Conservation (phyloP, 2,888 invertebrate species). For the Dorcus hopei region DNA sequence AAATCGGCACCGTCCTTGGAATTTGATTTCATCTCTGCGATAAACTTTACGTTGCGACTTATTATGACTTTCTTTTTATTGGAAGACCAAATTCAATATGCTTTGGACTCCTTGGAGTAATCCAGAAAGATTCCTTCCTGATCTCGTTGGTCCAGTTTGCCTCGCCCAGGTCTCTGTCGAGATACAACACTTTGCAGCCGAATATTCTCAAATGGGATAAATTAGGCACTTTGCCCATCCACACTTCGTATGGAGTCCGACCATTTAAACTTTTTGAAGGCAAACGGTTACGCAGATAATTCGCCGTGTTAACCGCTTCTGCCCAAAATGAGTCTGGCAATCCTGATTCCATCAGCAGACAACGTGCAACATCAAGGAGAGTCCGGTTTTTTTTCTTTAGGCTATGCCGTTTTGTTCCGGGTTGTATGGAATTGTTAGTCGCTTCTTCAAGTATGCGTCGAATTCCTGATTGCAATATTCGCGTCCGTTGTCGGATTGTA, state of each 20-base stretch:
- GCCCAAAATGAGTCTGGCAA: neutral
- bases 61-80: too few species aligned
- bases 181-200: neutral
- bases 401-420: slow-evolving; percentile 1
- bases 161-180: neutral
- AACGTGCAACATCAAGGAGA: neutral
- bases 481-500: too few species aligned
- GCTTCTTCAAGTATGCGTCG: neutral
- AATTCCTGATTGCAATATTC: neutral
- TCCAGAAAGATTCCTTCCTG: too few species aligned
- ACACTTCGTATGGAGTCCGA: too few species aligned
- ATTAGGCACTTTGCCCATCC: too few species aligned
- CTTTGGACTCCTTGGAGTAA: too few species aligned
- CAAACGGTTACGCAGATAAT: neutral
- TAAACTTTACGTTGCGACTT: too few species aligned
- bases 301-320: neutral
- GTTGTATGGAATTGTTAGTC: neutral
- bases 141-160: neutral
- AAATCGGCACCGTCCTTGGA: too few species aligned
- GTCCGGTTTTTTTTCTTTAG: neutral
- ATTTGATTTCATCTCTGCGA: too few species aligned
- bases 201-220: too few species aligned
- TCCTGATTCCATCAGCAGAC: neutral
- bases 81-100: too few species aligned
- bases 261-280: neutral